phyloP scores from a whole-genome alignment of 2,797 vertebrate species.

The Varecia variegata region DNA sequence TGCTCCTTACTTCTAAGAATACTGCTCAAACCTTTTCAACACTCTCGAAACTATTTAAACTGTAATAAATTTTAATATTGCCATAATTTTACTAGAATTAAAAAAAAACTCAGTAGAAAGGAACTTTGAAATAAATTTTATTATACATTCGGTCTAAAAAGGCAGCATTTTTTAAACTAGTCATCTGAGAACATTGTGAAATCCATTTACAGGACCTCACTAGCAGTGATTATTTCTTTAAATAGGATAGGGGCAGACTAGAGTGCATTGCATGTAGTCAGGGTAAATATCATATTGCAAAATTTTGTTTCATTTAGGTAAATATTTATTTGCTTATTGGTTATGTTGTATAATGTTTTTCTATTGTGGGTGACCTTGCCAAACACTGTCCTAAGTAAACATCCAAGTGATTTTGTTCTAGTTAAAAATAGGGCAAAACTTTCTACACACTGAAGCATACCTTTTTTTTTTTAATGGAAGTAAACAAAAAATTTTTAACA shows the following conservation, averaged over 20 bases:
- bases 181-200: background rate
- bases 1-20: background rate
- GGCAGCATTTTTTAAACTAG: background rate
- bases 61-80: background rate
- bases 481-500: background rate
- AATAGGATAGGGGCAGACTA: background rate
- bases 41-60: background rate
- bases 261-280: background rate
- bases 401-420: background rate
- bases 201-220: background rate
- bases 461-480: background rate
- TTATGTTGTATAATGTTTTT: background rate
- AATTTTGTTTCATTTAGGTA: background rate
- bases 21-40: background rate
- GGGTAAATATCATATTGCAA: background rate
- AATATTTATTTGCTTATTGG: background rate
- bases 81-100: background rate
- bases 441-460: background rate
- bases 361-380: background rate
- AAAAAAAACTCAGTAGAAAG: background rate
- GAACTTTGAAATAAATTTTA: background rate
- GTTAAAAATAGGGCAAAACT: background rate
- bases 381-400: background rate
- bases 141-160: background rate
- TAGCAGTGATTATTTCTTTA: background rate